Evolutionary conservation across 2,113 vertebrate genomes (phyloP), one percentile per base, ranked within the genome.

Genomic region (Peucedramus taeniatus): DNA sequence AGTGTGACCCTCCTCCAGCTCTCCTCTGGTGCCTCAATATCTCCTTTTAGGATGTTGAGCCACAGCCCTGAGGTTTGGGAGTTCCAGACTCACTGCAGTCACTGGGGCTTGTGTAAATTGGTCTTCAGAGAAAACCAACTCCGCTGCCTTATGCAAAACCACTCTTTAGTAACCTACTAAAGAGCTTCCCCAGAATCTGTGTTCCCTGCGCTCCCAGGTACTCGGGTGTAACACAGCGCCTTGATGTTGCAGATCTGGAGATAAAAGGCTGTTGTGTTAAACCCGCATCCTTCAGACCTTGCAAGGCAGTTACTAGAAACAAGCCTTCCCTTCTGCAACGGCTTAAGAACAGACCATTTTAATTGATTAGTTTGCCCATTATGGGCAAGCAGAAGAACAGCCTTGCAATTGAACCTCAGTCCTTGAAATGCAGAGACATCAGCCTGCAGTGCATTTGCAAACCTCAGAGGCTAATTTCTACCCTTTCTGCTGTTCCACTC

Each of bases 51-150:
- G 88, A 92, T 20, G 47, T 61, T 3, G 63, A 83, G 96, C 91
- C 5, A 1, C 96, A 95, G 94, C 93, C 90, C 71, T 37, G 96
- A 86, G 72, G 28, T 50, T 54, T 83, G 97, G 97, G 95, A 93
- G 91, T 79, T 89, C 17, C 78, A 72, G 87, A 61, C 93, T 96
- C 86, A 1, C 90, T 39, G 90, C 89, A 86, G 83, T 77, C 81
- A 11, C 92, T 78, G 95, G 95, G 88, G 84, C 87, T 95, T 82
- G 87, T 94, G 45, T 94, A 97, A 98, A 98, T 97, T 96, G 97
- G 95, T 96, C 98, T 97, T 96, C 44, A 37, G 97, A 97, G 97
- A 93, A 42, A 59, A 50, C 22, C 92, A 94, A 79, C 94, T 86
- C 97, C 63, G 82, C 35, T 5, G 63, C 96, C 76, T 94, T 71